Percentiles rank a stretch among this genome's conserved stretches.
phyloP scores from a whole-genome alignment of 2,797 vertebrate species.

The Paratrypauchen microcephalus region DNA sequence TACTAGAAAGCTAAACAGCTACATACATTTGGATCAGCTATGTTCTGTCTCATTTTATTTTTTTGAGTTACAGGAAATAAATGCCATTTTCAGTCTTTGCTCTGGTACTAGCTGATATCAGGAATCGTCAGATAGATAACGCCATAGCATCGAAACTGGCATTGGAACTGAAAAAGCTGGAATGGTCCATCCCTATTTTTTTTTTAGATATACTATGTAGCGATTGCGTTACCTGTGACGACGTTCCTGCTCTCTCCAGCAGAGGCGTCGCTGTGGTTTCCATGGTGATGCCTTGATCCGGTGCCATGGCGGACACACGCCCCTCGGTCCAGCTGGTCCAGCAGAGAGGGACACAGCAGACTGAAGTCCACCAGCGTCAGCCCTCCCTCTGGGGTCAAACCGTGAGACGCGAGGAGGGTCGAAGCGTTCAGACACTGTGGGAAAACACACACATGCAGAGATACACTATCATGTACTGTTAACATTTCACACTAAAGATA shows the following conservation, averaged over 20 bases:
- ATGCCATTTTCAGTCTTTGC: too few relatives aligned
- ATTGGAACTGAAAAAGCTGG: too few relatives aligned
- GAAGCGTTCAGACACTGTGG: conserved; percentile 88
- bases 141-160: too few relatives aligned
- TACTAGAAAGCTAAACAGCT: too few relatives aligned
- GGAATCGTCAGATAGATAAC: too few relatives aligned
- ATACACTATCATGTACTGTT: background rate
- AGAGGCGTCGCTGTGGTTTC: conserved; percentile 31
- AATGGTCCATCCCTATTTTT: too few relatives aligned
- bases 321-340: conserved; percentile 87
- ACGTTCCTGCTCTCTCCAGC: conserved; percentile 44
- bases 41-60: too few relatives aligned
- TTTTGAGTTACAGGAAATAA: too few relatives aligned
- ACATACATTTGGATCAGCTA: too few relatives aligned
- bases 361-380: conserved; percentile 84
- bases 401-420: conserved; percentile 84
- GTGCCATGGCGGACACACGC: conserved; percentile 74
- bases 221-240: conserved; percentile 32
- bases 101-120: too few relatives aligned
- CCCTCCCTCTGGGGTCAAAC: conserved; percentile 78
- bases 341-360: conserved; percentile 91
- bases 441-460: background rate
- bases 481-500: background rate
- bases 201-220: too few relatives aligned
- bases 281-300: conserved; percentile 33